A percentile compares a stretch with the other conserved stretches of the same genome.
Evolutionary conservation across 2,113 vertebrate genomes (phyloP).

Genomic region (Myotis lucifugus): DNA sequence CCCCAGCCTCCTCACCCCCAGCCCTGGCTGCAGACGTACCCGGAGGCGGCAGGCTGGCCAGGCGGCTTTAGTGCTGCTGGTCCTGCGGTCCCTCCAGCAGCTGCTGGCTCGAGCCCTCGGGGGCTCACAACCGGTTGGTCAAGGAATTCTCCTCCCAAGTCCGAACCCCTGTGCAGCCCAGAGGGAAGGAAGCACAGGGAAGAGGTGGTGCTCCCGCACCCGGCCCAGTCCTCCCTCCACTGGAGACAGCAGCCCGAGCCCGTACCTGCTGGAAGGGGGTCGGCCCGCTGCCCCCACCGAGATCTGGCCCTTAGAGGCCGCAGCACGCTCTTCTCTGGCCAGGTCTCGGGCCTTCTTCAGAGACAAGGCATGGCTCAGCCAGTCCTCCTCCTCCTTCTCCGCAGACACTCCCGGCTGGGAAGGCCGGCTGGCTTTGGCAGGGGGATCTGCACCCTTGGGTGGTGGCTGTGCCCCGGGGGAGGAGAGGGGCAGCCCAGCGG

Average conservation of each 20-base stretch:
- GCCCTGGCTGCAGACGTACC: slow-evolving; percentile 13
- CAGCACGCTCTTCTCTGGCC: slow-evolving; percentile 68
- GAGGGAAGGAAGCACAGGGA: not conserved
- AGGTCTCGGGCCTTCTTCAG: slow-evolving; percentile 84
- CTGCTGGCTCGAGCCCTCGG: not conserved
- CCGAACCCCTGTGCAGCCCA: not conserved
- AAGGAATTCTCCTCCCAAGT: not conserved
- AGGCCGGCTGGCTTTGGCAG: slow-evolving; percentile 55
- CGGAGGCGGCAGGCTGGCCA: rapidly evolving
- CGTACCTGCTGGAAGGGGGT: slow-evolving; percentile 68
- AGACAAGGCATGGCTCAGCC: slow-evolving; percentile 87
- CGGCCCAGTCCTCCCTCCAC: not conserved
- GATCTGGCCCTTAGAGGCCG: slow-evolving; percentile 56
- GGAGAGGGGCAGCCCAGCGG: not conserved
- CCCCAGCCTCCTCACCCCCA: not conserved
- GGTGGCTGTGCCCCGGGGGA: not conserved
- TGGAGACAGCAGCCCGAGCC: not conserved
- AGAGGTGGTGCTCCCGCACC: rapidly evolving
- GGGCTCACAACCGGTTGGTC: slow-evolving; percentile 36
- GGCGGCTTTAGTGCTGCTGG: not conserved
- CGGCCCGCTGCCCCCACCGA: slow-evolving; percentile 34
- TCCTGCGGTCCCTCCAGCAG: not conserved
- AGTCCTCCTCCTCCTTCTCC: slow-evolving; percentile 81
- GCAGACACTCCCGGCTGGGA: not conserved
- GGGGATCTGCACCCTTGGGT: not conserved